These are phyloP conservation scores for Melanostoma mellinum DNA, from an alignment of 2,888 invertebrate genomes.

Conservation along the genomic window DNA sequence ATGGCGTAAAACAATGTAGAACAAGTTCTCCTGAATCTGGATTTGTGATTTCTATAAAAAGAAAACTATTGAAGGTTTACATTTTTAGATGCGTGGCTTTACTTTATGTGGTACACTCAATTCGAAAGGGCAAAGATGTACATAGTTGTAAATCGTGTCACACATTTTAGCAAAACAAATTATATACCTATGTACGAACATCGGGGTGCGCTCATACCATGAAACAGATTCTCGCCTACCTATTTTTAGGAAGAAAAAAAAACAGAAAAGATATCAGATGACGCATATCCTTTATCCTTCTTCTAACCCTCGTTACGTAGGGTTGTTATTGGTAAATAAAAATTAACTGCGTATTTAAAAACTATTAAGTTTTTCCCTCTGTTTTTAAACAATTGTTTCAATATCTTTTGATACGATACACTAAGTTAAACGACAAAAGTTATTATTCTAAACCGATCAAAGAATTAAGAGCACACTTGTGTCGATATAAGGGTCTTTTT, in stretches of 20 bases:
- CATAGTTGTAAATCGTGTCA: slow-evolving; percentile 47
- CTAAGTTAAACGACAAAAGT: no score
- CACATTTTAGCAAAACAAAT: slow-evolving; percentile 28
- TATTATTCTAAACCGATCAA: no score
- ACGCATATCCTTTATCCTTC: slow-evolving; percentile 37
- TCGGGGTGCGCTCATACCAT: not conserved
- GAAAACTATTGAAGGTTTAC: not conserved
- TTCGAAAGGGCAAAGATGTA: slow-evolving; percentile 15
- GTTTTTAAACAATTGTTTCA: no score
- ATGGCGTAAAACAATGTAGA: not conserved
- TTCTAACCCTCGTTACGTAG: not conserved
- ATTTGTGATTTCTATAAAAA: not conserved
- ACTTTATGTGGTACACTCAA: slow-evolving; percentile 9
- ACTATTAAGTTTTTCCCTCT: no score
- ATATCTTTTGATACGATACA: no score
- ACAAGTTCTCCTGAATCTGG: not conserved
- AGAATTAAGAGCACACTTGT: no score
- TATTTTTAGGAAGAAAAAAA: no score
- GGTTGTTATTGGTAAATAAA: slow-evolving; percentile 25
- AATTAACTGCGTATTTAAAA: not conserved
- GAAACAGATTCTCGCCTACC: no score
- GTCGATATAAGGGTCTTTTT: no score
- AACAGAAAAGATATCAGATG: not conserved
- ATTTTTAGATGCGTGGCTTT: slow-evolving; percentile 44
- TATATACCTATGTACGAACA: slow-evolving; percentile 2